A percentile compares a stretch with the other conserved stretches of the same genome.
Evolutionary conservation across 2,888 invertebrate species (phyloP).

Genomic region (Drosophila mayaguana): DNA sequence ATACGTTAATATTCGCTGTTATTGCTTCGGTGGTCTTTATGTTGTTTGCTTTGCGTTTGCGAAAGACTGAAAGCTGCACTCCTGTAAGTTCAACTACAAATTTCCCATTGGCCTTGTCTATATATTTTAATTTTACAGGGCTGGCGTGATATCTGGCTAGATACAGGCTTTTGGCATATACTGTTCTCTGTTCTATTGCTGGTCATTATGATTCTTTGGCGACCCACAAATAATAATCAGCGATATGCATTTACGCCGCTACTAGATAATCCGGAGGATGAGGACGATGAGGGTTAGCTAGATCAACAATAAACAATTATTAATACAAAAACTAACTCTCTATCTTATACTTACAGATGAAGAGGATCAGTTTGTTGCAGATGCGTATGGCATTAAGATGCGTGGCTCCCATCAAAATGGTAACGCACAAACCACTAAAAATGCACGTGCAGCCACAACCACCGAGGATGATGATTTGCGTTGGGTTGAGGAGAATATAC

Average conservation of each 20-base stretch:
- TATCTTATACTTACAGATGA: slow-evolving; percentile 86
- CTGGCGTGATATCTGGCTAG: slow-evolving; percentile 97
- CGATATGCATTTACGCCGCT: slow-evolving; percentile 97
- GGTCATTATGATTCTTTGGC: slow-evolving; percentile 97
- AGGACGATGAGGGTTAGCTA: slow-evolving; percentile 88
- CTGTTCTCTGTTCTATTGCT: slow-evolving; percentile 94
- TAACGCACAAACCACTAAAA: slow-evolving; percentile 82
- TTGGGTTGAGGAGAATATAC: slow-evolving; percentile 98
- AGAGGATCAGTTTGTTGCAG: slow-evolving; percentile 93
- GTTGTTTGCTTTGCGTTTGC: slow-evolving; percentile 95
- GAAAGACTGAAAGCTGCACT: slow-evolving; percentile 91
- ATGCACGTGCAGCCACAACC: slow-evolving; percentile 82
- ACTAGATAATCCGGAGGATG: slow-evolving; percentile 92
- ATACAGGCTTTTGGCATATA: slow-evolving; percentile 98
- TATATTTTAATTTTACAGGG: slow-evolving; percentile 86
- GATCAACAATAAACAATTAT: neutral
- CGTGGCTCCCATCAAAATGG: slow-evolving; percentile 86
- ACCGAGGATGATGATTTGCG: slow-evolving; percentile 91
- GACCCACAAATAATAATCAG: slow-evolving; percentile 98
- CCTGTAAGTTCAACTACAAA: slow-evolving; percentile 86
- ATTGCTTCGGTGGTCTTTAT: slow-evolving; percentile 96
- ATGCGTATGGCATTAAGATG: slow-evolving; percentile 94
- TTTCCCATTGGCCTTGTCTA: neutral
- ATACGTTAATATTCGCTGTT: slow-evolving; percentile 96
- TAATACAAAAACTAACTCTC: neutral